Evolutionary conservation across 2,797 vertebrate species (phyloP), one percentile per base, ranked within the genome.

Genomic region (Remorina albescens): DNA sequence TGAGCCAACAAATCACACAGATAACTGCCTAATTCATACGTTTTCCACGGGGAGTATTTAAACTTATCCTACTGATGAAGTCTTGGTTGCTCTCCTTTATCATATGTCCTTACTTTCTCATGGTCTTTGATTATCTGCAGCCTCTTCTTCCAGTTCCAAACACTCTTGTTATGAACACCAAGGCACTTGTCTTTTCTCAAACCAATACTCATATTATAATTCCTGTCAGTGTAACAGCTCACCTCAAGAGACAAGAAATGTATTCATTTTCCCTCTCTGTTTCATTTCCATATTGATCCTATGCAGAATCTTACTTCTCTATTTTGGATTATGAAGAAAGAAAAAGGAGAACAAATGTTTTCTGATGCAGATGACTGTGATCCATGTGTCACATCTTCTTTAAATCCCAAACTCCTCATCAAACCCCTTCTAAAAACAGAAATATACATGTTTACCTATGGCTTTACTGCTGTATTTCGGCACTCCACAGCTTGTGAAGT

Each of bases 11-110:
- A 71, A 80, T 76, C 57, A 67, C 25, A 67, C 55, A 68, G 67
- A 39, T 47, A 71, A 37, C 32, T 53, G 58, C 82, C 62, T 82
- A 67, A 83, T 86, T 89, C 78, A 83, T 67, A 63, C 73, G 36
- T 77, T 77, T 81, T 80, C 81, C 73, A 62, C 62, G 55, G 67
- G 80, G 78, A 74, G 66, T 34, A 30, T 91, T 90, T 86, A 67
- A 90, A 77, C 72, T n/a, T 26, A 76, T 67, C 66, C 69, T 50
- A 13, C 34, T 82, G 79, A 92, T 84, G 85, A 78, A 88, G 85
- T 88, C 69, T 78, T 74, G 66, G 75, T 73, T 68, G 76, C 62
- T 54, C 57, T 77, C 62, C 85, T 88, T 89, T 70, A 85, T 89
- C 83, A 75, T 49, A 21, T 37, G 55, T 64, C 41, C 83, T 76